phyloP scores from a whole-genome alignment of 2,888 invertebrate genomes.

The Nephrotoma appendiculata region DNA sequence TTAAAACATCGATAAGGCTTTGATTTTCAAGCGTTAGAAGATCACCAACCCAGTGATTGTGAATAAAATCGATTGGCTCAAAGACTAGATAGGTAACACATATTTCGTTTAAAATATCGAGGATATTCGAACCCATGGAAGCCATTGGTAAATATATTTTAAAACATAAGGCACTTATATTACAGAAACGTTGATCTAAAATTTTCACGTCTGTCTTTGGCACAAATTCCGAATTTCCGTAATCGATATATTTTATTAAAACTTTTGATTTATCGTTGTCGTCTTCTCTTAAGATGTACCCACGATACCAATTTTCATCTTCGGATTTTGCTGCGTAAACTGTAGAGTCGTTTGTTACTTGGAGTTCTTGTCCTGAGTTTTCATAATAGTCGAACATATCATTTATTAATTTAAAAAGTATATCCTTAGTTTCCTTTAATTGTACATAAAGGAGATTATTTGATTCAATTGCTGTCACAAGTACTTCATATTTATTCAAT shows the following conservation, averaged over 20 bases:
- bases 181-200: conserved; percentile 34
- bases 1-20: conserved; percentile 21
- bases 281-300: conserved; percentile 26
- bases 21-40: conserved; percentile 13
- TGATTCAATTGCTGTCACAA: conserved; percentile 41
- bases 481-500: conserved; percentile 42
- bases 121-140: background rate
- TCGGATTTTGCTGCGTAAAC: conserved; percentile 46
- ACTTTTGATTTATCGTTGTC: conserved; percentile 34
- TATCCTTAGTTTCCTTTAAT: conserved; percentile 34
- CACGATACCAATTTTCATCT: conserved; percentile 61
- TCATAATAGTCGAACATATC: conserved; percentile 42
- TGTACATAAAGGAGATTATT: conserved; percentile 50
- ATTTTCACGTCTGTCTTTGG: conserved; percentile 31
- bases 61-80: conserved; percentile 23
- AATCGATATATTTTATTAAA: conserved; percentile 45
- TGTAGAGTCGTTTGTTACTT: conserved; percentile 34
- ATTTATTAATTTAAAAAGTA: conserved; percentile 39
- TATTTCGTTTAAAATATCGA: conserved; percentile 13
- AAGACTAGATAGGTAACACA: conserved; percentile 19
- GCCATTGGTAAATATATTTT: conserved; percentile 27
- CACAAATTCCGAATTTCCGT: conserved; percentile 51
- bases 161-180: conserved; percentile 23
- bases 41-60: conserved; percentile 25
- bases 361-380: conserved; percentile 24